Evolutionary conservation across 53 echinoderm and acorn worm genomes (phyloP).

Genomic region (Luidia sarsii): DNA sequence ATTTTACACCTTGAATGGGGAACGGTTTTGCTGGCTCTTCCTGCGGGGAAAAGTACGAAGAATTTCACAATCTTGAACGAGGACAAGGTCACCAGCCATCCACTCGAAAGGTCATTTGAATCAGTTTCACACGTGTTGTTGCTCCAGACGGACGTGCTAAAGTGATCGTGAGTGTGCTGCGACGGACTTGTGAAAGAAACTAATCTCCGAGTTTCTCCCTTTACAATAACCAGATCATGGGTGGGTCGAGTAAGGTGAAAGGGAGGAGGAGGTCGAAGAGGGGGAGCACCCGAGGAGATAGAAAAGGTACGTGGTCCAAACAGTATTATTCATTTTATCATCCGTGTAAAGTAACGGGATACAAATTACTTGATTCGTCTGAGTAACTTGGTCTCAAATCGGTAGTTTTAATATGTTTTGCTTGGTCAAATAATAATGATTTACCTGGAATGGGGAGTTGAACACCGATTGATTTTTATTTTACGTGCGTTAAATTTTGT

Average conservation of each 20-base stretch:
- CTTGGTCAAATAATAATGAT: no score
- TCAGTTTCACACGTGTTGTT: slow-evolving; percentile 42
- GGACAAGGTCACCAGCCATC: not conserved
- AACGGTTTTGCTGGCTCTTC: not conserved
- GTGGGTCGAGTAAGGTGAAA: slow-evolving; percentile 32
- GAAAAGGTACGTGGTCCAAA: slow-evolving; percentile 57
- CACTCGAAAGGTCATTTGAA: slow-evolving; percentile 17
- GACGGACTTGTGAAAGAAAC: no score
- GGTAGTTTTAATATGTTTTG: no score
- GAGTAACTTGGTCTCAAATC: no score
- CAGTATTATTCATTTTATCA: no score
- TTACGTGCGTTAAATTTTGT: no score
- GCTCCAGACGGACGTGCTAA: not conserved
- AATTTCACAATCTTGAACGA: slow-evolving; percentile 16
- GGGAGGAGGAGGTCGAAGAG: slow-evolving; percentile 44
- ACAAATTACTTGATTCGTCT: no score
- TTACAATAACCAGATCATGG: slow-evolving; percentile 34
- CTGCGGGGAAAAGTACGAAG: slow-evolving; percentile 1
- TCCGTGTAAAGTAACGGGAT: no score
- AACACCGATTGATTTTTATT: no score
- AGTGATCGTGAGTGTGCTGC: no score
- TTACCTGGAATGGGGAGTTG: no score
- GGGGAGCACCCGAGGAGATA: slow-evolving; percentile 47
- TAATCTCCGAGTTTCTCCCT: not conserved
- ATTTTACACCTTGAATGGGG: not conserved